Percentiles rank a stretch among this genome's conserved stretches.
Evolutionary conservation across 2,113 vertebrate genomes (phyloP).

Genomic region (Balaeniceps rex): DNA sequence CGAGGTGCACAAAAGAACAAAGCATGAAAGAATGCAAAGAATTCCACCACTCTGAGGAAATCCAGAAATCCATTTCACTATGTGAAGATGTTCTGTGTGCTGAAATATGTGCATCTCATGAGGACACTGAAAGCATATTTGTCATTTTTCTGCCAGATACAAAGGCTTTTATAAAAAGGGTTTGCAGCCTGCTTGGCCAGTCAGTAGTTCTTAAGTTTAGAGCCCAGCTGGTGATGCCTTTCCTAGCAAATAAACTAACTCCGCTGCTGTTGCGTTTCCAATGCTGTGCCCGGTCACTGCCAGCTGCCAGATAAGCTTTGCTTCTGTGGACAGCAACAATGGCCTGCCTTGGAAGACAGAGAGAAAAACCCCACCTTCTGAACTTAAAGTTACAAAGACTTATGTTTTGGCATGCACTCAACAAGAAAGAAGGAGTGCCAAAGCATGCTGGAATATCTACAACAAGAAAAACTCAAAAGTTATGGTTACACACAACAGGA

Average conservation of each 20-base stretch:
- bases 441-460: not conserved
- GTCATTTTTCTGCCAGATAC: not conserved
- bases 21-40: not conserved
- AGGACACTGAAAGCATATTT: not conserved
- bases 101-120: rapidly evolving
- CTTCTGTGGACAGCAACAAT: rapidly evolving
- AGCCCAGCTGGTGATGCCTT: not conserved
- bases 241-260: not conserved
- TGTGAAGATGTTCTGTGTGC: rapidly evolving
- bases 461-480: not conserved
- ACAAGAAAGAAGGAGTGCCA: not conserved
- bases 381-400: not conserved
- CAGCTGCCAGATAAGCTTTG: not conserved
- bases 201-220: not conserved
- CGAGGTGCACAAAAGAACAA: not conserved
- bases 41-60: not conserved
- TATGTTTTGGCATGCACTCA: not conserved
- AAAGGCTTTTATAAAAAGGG: not conserved
- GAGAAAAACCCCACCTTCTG: not conserved
- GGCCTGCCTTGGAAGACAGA: not conserved
- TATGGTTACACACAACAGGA: not conserved
- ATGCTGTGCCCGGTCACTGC: too few relatives aligned
- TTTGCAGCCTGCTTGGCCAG: not conserved
- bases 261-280: not conserved
- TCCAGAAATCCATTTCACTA: not conserved